Base-by-base conservation (phyloP, 2,113 vertebrate genomes). In the Bufo bufo region DNA sequence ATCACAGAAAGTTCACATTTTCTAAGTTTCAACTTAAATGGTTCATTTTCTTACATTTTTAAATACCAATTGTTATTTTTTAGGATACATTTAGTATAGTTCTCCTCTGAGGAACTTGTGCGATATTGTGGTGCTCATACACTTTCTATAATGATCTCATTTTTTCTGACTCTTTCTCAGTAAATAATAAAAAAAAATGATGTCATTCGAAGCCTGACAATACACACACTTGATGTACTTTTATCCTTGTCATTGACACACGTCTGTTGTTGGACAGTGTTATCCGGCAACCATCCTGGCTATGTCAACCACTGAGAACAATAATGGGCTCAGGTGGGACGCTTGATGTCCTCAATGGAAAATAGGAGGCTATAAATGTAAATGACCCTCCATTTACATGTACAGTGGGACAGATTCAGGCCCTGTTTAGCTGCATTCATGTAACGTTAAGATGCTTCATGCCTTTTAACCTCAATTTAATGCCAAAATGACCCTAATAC, bases 361-460 rank as follows among this genome's bases (percentile, higher is more conserved):
- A 81, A 81, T 81, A 81, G n/a, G 16, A n/a, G 23, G 23, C 79
- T 33, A 58, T 78, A 78, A 78, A 78, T 78, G 77, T 71, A 83
- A 83, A 83, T 61, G 61, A 47, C 1, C 13, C 23, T 85, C 50
- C 69, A 33, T 85, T 59, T 85, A 43, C 16, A 75, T 61, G 20
- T 75, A 77, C 85, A 86, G 85, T 54, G 47, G 85, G 85, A 45
- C 45, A 11, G n/a, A 69, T 33, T 23, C 20, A 5, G 0, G 9
- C 9, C 43, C 61, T 33, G 13, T 45, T 10, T 17, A 69, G 85
- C 45, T 50, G n/a, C 50, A 54, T 83, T 65, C 59, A 88, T 47
- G 43, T 63, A 77, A 84, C 86, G 20, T 80, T 45, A 66, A 19
- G 49, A 77, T 17, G 66, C 81, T 88, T 88, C 47, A 77, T 88